Evolutionary conservation across 2,888 invertebrate species (phyloP).

Genomic region (Synanthedon andrenaeformis): DNA sequence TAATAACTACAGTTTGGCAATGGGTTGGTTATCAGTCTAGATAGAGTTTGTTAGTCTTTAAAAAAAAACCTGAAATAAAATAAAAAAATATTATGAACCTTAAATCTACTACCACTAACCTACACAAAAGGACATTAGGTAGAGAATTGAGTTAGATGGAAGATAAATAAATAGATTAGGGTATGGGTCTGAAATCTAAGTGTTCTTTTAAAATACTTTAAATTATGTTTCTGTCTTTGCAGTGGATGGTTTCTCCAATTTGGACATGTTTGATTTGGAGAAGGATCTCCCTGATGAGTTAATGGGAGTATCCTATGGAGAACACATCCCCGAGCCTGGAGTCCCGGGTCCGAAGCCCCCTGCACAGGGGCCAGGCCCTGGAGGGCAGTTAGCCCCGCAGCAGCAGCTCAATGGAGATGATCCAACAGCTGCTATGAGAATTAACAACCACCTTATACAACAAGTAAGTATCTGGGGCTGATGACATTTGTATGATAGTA

Average conservation of each 20-base stretch:
- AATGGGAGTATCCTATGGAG: constrained; percentile 83
- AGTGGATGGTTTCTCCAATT: constrained; percentile 83
- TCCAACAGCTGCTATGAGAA: constrained; percentile 68
- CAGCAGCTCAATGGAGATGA: constrained; percentile 80
- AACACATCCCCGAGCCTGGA: constrained; percentile 57
- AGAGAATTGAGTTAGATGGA: too few relatives aligned
- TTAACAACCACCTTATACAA: constrained; percentile 77
- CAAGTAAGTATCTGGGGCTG: constrained; percentile 65
- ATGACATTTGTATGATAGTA: constrained; percentile 7
- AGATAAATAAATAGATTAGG: too few relatives aligned
- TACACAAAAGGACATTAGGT: too few relatives aligned
- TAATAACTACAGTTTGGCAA: too few relatives aligned
- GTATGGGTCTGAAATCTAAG: too few relatives aligned
- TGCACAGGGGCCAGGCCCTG: constrained; percentile 86
- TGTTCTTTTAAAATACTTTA: too few relatives aligned
- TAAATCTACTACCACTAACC: too few relatives aligned
- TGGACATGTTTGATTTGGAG: constrained; percentile 89
- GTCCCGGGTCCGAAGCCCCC: constrained; percentile 80
- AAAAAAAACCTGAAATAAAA: too few relatives aligned
- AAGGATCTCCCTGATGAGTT: constrained; percentile 93
- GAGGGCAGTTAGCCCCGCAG: constrained; percentile 66
- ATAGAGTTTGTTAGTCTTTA: too few relatives aligned
- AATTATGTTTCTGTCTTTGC: constrained; percentile 13
- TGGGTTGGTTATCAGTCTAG: too few relatives aligned
- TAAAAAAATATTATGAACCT: too few relatives aligned